phyloP scores from a whole-genome alignment of 2,888 invertebrate species.

The Drosophila pegasa region DNA sequence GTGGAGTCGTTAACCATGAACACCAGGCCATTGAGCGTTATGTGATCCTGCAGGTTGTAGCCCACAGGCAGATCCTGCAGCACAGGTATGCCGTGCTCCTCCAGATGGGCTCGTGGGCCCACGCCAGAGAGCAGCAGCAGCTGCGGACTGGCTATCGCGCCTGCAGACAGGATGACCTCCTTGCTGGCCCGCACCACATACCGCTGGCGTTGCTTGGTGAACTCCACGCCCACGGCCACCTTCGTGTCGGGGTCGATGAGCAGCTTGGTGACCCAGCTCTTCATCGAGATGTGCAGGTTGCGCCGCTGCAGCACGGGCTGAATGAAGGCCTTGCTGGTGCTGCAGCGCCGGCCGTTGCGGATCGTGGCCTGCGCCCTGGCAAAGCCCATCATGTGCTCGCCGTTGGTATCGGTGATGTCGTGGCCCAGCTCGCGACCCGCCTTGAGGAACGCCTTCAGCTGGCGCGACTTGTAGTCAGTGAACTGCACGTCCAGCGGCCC shows the following conservation, averaged over 20 bases:
- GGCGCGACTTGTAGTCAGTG: constrained; percentile 87
- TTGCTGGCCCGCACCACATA: constrained; percentile 87
- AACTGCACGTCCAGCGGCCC: constrained; percentile 90
- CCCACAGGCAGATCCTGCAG: constrained; percentile 91
- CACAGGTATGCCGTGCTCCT: constrained; percentile 87
- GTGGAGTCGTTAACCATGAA: constrained; percentile 90
- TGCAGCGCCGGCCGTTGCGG: constrained; percentile 90
- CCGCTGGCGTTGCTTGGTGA: constrained; percentile 87
- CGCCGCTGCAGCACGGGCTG: constrained; percentile 87
- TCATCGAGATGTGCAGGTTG: constrained; percentile 90
- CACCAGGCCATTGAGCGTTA: constrained; percentile 89
- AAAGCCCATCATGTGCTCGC: constrained; percentile 88
- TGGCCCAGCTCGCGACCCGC: constrained; percentile 90
- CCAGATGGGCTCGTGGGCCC: constrained; percentile 88
- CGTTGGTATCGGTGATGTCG: constrained; percentile 90
- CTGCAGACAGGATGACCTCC: constrained; percentile 92
- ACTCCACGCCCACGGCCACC: constrained; percentile 89
- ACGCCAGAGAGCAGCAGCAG: constrained; percentile 94
- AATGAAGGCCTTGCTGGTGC: constrained; percentile 92
- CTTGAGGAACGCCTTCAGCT: constrained; percentile 88
- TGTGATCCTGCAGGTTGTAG: constrained; percentile 92
- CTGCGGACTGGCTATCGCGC: constrained; percentile 93
- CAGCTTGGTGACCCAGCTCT: constrained; percentile 89
- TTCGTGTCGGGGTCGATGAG: constrained; percentile 88
- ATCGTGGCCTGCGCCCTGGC: constrained; percentile 90